A percentile compares a stretch with the other conserved stretches of the same genome.
These are phyloP conservation scores for Melanargia galathea DNA, from an alignment of 2,888 invertebrate genomes.

Conservation along the genomic window DNA sequence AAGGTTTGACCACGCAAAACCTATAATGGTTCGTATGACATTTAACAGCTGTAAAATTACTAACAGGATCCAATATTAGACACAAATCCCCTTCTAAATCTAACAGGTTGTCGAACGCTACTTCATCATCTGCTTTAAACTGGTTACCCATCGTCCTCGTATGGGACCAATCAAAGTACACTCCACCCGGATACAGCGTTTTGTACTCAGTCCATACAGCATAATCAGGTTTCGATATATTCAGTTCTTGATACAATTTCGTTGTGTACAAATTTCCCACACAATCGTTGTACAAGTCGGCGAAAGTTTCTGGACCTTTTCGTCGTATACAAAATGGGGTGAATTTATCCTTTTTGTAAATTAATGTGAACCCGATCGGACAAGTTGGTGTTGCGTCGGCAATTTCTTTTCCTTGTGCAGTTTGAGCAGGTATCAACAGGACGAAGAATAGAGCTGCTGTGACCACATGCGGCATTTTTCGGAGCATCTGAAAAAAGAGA, in stretches of 20 bases:
- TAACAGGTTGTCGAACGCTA: slow-evolving; percentile 49
- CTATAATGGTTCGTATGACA: slow-evolving; percentile 66
- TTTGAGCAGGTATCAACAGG: slow-evolving; percentile 20
- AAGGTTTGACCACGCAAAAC: slow-evolving; percentile 68
- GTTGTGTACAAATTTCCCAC: slow-evolving; percentile 64
- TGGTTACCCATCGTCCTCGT: slow-evolving; percentile 57
- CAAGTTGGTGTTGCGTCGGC: slow-evolving; percentile 45
- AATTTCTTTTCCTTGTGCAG: slow-evolving; percentile 16
- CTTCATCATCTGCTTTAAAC: slow-evolving; percentile 52
- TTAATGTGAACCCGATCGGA: slow-evolving; percentile 65
- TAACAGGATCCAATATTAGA: slow-evolving; percentile 58
- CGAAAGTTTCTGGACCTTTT: slow-evolving; percentile 66
- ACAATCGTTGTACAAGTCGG: slow-evolving; percentile 65
- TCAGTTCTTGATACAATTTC: slow-evolving; percentile 55
- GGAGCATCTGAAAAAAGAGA: slow-evolving; percentile 32
- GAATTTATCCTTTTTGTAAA: slow-evolving; percentile 47
- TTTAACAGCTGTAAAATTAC: slow-evolving; percentile 58
- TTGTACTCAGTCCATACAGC: slow-evolving; percentile 74
- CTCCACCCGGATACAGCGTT: slow-evolving; percentile 68
- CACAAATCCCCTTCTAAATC: slow-evolving; percentile 61
- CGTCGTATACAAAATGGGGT: slow-evolving; percentile 62
- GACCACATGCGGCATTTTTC: neutral
- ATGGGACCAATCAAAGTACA: slow-evolving; percentile 68
- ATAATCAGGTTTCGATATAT: slow-evolving; percentile 51
- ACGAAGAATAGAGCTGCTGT: slow-evolving; percentile 25